Conservation (phyloP, 2,113 vertebrate species). For the Pluvialis apricaria region DNA sequence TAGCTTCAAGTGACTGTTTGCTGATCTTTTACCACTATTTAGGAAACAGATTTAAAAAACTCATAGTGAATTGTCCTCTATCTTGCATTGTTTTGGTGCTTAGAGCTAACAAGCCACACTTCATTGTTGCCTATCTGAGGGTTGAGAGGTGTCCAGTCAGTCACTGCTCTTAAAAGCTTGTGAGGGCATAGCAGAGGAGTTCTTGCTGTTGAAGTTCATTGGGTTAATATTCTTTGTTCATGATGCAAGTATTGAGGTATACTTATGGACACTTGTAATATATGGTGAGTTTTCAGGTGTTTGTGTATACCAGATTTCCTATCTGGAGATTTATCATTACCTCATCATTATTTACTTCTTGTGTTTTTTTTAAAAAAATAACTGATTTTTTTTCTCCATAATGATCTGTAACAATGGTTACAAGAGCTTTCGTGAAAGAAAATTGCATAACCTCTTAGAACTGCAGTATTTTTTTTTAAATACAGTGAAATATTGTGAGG, state of each 20-base stretch:
- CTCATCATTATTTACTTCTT: not conserved
- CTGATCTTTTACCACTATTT: too few relatives aligned
- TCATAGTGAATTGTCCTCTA: not conserved
- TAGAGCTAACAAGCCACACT: not conserved
- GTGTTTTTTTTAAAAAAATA: not conserved
- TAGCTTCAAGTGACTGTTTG: too few relatives aligned
- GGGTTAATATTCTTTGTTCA: not conserved
- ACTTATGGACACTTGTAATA: not conserved
- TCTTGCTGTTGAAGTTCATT: not conserved
- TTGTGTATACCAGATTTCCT: not conserved
- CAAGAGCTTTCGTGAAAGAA: not conserved
- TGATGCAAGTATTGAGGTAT: not conserved
- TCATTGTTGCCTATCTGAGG: not conserved
- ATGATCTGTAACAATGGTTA: not conserved
- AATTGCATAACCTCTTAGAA: not conserved
- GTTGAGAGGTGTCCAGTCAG: not conserved
- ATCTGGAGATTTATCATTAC: not conserved
- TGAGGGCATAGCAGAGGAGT: not conserved
- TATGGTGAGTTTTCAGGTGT: not conserved
- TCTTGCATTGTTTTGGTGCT: not conserved
- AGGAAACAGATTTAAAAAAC: too few relatives aligned
- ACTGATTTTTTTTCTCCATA: rapidly evolving
- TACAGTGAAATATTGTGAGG: not conserved
- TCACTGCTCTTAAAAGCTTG: not conserved
- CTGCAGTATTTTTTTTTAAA: not conserved